phyloP scores from a whole-genome alignment of 2,113 vertebrate species.

The Pandion haliaetus region DNA sequence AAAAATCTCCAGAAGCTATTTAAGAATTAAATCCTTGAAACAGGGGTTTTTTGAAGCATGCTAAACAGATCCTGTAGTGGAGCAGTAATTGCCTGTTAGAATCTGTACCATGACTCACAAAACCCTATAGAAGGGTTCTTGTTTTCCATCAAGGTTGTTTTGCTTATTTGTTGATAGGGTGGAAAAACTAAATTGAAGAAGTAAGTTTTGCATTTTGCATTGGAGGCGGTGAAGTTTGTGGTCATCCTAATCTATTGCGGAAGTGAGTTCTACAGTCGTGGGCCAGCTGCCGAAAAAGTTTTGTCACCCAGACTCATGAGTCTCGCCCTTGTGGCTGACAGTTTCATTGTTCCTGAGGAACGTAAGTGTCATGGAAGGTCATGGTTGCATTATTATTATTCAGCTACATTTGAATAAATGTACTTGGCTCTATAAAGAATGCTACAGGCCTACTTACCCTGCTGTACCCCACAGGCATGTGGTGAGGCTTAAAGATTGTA shows the following conservation, averaged over 20 bases:
- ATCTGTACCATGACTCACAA: neutral
- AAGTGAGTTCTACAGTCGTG: constrained; percentile 43
- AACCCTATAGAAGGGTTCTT: neutral
- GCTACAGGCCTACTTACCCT: constrained; percentile 60
- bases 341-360: constrained; percentile 68
- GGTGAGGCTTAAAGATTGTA: constrained; percentile 64
- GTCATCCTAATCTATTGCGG: constrained; percentile 54
- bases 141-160: neutral
- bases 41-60: neutral
- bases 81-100: neutral
- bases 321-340: constrained; percentile 61
- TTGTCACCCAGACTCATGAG: constrained; percentile 54
- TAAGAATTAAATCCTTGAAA: neutral
- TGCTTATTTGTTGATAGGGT: neutral
- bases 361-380: constrained; percentile 73
- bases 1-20: neutral
- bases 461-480: constrained; percentile 66
- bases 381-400: constrained; percentile 68
- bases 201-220: neutral
- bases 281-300: constrained; percentile 55
- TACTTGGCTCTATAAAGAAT: constrained; percentile 69
- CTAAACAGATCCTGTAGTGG: neutral
- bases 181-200: constrained; percentile 15
- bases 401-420: constrained; percentile 74
- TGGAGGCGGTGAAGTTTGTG: neutral